Evolutionary conservation across 2,113 vertebrate genomes (phyloP).

Genomic region (Rhynchopsitta pachyrhyncha): DNA sequence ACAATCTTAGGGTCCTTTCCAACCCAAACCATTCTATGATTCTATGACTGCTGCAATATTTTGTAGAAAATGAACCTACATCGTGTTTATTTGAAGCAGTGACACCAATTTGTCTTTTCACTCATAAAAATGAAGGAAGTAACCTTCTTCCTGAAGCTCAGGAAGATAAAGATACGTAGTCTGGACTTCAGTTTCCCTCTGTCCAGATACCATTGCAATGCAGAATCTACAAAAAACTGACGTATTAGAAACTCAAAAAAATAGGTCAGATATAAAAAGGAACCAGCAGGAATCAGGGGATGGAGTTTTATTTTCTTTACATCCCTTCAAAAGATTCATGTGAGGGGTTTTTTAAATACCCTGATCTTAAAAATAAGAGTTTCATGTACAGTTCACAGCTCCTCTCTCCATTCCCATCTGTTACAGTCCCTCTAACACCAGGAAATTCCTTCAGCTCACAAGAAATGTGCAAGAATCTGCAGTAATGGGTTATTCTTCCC

Average conservation of each 20-base stretch:
- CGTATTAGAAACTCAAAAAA: background rate
- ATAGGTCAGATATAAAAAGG: slow-evolving; percentile 55
- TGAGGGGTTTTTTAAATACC: background rate
- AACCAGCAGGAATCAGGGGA: background rate
- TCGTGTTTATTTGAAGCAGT: background rate
- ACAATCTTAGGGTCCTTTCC: too few relatives aligned
- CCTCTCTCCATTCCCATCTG: slow-evolving; percentile 25
- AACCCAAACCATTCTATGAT: too few relatives aligned
- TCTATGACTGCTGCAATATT: background rate
- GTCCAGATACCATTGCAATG: background rate
- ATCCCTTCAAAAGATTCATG: background rate
- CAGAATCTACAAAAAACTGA: background rate
- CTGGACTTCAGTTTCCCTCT: background rate
- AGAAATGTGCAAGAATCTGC: background rate
- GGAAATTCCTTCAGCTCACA: background rate
- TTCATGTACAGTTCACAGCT: slow-evolving; percentile 18
- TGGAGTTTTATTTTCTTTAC: background rate
- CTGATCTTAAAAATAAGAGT: slow-evolving; percentile 22
- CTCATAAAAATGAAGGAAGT: background rate
- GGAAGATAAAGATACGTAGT: background rate
- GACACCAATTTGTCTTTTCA: background rate
- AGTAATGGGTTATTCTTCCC: background rate
- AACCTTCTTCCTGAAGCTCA: background rate
- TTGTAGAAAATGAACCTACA: background rate
- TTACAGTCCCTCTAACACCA: background rate